A percentile compares a stretch with the other conserved stretches of the same genome.
phyloP scores from a whole-genome alignment of 2,113 vertebrate species.

The Thalassarche chlororhynchos region DNA sequence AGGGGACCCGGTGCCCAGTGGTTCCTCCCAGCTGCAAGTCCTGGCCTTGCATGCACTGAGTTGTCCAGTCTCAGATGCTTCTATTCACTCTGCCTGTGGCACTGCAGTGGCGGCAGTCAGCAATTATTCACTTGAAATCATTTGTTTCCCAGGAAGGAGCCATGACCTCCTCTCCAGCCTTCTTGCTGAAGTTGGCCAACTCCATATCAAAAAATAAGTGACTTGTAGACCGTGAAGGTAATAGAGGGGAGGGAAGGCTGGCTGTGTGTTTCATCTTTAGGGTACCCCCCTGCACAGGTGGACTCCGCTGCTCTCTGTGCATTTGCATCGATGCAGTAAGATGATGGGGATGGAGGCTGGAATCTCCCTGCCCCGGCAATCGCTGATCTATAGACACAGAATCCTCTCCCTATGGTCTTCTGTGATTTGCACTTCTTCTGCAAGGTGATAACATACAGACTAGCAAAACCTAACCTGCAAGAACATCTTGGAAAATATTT shows the following conservation, averaged over 20 bases:
- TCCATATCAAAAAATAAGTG: neutral
- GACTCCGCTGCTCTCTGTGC: neutral
- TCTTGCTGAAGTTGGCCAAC: neutral
- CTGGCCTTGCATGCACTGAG: rapidly evolving
- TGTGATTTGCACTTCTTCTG: neutral
- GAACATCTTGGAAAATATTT: neutral
- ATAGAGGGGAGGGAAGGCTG: neutral
- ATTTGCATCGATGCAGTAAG: neutral
- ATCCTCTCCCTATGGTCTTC: neutral
- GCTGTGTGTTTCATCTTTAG: neutral
- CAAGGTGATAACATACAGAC: neutral
- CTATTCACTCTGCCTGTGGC: neutral
- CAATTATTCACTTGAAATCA: neutral
- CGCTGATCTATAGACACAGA: neutral
- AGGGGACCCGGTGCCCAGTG: neutral
- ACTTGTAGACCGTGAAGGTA: neutral
- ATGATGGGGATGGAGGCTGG: neutral
- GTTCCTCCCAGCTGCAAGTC: neutral
- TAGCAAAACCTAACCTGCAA: neutral
- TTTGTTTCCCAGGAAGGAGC: neutral
- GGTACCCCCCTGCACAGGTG: neutral
- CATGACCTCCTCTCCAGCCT: neutral
- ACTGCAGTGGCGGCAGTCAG: neutral
- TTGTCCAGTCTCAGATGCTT: neutral
- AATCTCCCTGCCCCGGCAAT: neutral